Conservation (phyloP, 2,113 vertebrate genomes). For the Halichoeres trimaculatus region DNA sequence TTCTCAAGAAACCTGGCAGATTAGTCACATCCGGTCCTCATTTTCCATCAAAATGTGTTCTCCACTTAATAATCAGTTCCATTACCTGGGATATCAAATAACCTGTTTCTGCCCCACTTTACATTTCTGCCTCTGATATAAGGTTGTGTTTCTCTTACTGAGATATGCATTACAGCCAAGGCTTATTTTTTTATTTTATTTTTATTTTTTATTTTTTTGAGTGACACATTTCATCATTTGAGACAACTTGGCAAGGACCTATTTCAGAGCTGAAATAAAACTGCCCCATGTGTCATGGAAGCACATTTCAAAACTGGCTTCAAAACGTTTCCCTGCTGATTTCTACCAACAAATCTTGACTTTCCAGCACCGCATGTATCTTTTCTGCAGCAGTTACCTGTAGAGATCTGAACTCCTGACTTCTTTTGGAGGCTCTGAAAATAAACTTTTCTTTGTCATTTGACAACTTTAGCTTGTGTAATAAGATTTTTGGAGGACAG, state of each 20-base stretch:
- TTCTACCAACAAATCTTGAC: neutral
- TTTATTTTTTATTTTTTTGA: neutral
- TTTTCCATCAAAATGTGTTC: conserved; percentile 15
- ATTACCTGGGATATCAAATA: conserved; percentile 6
- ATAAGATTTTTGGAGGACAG: conserved; percentile 2
- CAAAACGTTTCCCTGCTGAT: conserved; percentile 1
- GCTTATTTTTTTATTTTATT: conserved; percentile 1
- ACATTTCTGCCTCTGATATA: conserved; percentile 14
- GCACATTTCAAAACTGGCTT: conserved; percentile 15
- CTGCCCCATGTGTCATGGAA: conserved; percentile 2
- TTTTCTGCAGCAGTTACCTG: conserved; percentile 2
- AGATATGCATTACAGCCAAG: conserved; percentile 1
- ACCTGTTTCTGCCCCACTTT: neutral
- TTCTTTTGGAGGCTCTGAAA: conserved; percentile 13
- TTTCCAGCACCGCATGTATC: neutral
- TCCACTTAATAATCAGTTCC: neutral
- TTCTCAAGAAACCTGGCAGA: neutral
- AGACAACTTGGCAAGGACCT: conserved; percentile 1
- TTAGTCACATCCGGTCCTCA: neutral
- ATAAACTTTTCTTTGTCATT: neutral
- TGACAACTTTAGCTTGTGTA: conserved; percentile 13
- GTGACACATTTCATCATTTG: conserved; percentile 10
- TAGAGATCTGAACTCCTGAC: conserved; percentile 17
- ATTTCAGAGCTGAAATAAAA: conserved; percentile 6
- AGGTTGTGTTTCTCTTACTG: conserved; percentile 9